phyloP scores from a whole-genome alignment of 2,113 vertebrate species.

The Himantopus leucocephalus region DNA sequence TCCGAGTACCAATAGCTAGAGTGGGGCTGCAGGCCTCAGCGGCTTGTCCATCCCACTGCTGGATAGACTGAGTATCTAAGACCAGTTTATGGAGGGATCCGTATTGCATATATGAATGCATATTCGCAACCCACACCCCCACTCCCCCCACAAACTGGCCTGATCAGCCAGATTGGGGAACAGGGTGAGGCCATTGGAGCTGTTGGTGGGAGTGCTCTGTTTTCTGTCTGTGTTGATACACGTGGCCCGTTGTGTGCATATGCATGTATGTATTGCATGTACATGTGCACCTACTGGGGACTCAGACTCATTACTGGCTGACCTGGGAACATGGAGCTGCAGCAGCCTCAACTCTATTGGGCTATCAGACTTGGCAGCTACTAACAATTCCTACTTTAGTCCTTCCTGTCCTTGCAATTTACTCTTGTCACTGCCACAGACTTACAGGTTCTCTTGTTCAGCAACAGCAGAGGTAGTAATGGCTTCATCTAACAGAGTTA shows the following conservation, averaged over 20 bases:
- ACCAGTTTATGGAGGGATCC: neutral
- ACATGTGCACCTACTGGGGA: neutral
- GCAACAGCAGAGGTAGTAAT: neutral
- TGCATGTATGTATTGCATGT: accelerated
- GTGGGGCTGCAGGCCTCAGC: neutral
- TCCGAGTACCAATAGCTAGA: neutral
- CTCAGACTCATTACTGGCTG: neutral
- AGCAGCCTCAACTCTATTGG: neutral
- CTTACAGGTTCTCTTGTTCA: neutral
- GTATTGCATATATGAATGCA: neutral
- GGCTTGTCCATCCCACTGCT: neutral
- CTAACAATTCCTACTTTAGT: neutral
- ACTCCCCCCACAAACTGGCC: neutral
- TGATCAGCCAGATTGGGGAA: neutral
- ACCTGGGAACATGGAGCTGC: neutral
- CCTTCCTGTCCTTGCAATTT: neutral
- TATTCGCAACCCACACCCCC: neutral
- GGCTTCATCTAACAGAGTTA: neutral
- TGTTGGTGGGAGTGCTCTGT: neutral
- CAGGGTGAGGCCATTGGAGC: neutral
- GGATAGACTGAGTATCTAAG: neutral
- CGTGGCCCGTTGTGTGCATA: neutral
- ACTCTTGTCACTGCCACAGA: neutral
- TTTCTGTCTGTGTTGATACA: neutral
- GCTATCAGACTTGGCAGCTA: neutral